Percentiles rank a stretch among this genome's conserved stretches.
Conservation (phyloP, 1,140 invertebrate species). For the Drosophila arawakana region DNA sequence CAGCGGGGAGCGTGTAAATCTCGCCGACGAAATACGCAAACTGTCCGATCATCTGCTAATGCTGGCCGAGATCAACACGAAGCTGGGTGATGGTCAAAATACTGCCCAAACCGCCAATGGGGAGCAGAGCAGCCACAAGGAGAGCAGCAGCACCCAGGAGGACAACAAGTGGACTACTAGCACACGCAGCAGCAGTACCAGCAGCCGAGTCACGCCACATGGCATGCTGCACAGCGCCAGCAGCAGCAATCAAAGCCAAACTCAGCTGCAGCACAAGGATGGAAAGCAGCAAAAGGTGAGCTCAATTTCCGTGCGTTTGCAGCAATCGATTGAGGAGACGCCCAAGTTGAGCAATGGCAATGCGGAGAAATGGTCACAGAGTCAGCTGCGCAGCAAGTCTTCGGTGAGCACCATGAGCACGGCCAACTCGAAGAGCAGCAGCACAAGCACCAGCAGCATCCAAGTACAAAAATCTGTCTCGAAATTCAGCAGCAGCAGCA, state of each 20-base stretch:
- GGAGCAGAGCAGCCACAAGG: constrained; percentile 2
- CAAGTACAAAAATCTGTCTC: constrained; percentile 55
- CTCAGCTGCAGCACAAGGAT: constrained; percentile 44
- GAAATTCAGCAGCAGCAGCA: constrained; percentile 55
- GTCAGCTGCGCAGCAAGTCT: constrained; percentile 48
- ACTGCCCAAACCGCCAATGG: constrained; percentile 1
- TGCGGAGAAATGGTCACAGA: constrained; percentile 26
- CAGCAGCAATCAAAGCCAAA: constrained; percentile 46
- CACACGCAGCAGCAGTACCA: constrained; percentile 43
- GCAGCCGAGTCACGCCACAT: constrained; percentile 34
- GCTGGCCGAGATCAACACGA: constrained; percentile 88
- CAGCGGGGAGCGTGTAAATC: constrained; percentile 86
- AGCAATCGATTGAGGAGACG: constrained; percentile 82
- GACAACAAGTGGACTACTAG: constrained; percentile 52
- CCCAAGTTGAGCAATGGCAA: constrained; percentile 74
- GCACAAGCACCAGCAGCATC: constrained; percentile 22
- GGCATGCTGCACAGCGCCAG: constrained; percentile 32
- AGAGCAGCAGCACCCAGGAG: constrained; percentile 43
- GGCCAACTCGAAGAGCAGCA: constrained; percentile 54
- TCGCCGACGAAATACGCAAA: constrained; percentile 92
- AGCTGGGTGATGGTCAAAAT: constrained; percentile 86
- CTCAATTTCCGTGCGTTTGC: constrained; percentile 68
- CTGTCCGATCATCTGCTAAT: constrained; percentile 90
- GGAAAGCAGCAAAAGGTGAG: constrained; percentile 60
- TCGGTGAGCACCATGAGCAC: constrained; percentile 58